Evolutionary conservation across 2,113 vertebrate species (phyloP), one percentile per base, ranked within the genome.

Genomic region (Scomber colias): DNA sequence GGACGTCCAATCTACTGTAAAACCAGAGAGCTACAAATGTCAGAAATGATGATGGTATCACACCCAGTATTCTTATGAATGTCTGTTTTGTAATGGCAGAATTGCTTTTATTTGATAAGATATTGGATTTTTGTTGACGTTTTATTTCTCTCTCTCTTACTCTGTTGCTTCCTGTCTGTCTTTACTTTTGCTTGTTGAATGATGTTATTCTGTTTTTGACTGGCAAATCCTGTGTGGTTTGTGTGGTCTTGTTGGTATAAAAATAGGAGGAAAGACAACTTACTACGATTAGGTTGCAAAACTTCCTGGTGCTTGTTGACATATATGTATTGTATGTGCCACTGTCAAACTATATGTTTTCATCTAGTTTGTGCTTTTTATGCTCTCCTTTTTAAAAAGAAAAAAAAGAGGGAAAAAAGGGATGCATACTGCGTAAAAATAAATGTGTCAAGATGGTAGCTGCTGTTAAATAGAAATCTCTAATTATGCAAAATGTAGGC

Each of bases 401-500:
- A 81, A 21, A 21, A 21, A 21, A 21, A 21, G 21, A 21, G 21
- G 24, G 17, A 53, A 64, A 62, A 71, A 77, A 81, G 72, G 48
- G 65, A 83, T 71, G 50, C 61, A 68, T 65, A 72, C 55, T 82
- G 76, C 87, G 81, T 81, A 81, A 77, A 63, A 67, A 65, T 79
- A 67, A 66, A 70, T 67, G 51, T 87, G 77, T 91, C 62, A 68
- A 92, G 75, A 69, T 87, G 82, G 89, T 91, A 83, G 85, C 86
- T 89, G 81, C 79, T 91, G 89, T 87, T 80, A 85, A 89, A 88
- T 88, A 64, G 79, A 92, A 66, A 70, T 81, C 63, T 87, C 71
- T 87, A 83, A 83, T 87, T 91, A 92, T 91, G 88, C 88, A 93
- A 93, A 91, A 54, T 59, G 56, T 71, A 75, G 74, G 72, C 65